Evolutionary conservation across 2,113 vertebrate genomes (phyloP), one percentile per base, ranked within the genome.

Genomic region (Erinaceus europaeus): DNA sequence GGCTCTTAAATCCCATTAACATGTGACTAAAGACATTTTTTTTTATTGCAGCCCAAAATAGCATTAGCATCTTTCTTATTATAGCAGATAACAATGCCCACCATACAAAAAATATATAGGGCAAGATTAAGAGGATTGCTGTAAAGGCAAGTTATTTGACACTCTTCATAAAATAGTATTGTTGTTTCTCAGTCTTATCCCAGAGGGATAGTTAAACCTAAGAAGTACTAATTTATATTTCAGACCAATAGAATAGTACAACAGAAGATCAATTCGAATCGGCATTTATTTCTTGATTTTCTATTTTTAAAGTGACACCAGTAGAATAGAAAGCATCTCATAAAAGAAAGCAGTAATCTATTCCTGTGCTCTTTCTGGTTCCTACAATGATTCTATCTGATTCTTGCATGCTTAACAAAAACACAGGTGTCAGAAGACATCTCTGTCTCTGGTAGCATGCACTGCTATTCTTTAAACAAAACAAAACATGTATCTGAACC

Each of bases 151-250:
- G 78, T 50, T 86, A 64, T 87, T 79, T 93, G 95, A 94, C 44
- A 81, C 17, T 91, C 42, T 77, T 34, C 71, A 87, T 64, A 94
- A 95, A 90, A 94, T 96, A 93, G 93, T 94, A 82, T 67, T 95
- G 82, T 95, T 18, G 78, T 93, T 96, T 88, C 81, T 90, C 86
- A 67, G 38, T 36, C 61, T 38, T 90, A 32, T 86, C 94, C 91
- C 75, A 85, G 29, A 81, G 94, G 76, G 68, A 90, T 88, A 95
- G 87, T 97, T 93, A 89, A 95, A 86, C 91, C 64, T 84, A 90
- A 93, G 72, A 67, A 91, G 82, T 27, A 55, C 50, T 96, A 95
- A 96, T 94, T 96, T 95, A 91, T 93, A 89, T 93, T 94, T 90
- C 69, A 65, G 69, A 53, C 50, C 69, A 93, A 76, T 90, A 78